Conservation (phyloP, 2,888 invertebrate species). For the Orthosia gracilis region DNA sequence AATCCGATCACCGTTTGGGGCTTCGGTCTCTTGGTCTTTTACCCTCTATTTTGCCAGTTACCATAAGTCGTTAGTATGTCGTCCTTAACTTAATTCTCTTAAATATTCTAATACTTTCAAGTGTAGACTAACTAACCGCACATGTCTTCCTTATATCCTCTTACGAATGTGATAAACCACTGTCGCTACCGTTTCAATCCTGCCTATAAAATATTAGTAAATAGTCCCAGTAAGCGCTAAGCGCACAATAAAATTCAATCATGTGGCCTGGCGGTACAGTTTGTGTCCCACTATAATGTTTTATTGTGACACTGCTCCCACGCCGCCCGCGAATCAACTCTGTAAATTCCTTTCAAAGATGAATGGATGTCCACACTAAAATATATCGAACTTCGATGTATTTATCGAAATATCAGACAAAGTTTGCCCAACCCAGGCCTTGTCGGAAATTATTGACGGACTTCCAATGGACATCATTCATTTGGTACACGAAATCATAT, state of each 20-base stretch:
- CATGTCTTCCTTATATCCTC: constrained; percentile 15
- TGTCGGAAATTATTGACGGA: constrained; percentile 64
- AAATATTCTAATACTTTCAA: background rate
- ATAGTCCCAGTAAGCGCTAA: constrained; percentile 77
- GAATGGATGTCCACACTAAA: constrained; percentile 71
- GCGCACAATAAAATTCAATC: constrained; percentile 89
- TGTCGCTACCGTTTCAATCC: constrained; percentile 62
- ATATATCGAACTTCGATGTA: constrained; percentile 43
- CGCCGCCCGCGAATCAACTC: constrained; percentile 78
- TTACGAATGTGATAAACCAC: constrained; percentile 47
- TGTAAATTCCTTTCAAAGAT: constrained; percentile 71
- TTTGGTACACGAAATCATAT: constrained; percentile 58
- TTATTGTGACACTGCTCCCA: constrained; percentile 89
- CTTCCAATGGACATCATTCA: constrained; percentile 49
- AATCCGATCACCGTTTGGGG: too few relatives aligned
- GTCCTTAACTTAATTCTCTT: background rate
- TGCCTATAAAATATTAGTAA: constrained; percentile 68
- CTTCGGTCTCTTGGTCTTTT: too few relatives aligned
- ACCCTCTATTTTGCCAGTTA: too few relatives aligned
- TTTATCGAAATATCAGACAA: constrained; percentile 17
- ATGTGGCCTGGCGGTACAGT: constrained; percentile 81
- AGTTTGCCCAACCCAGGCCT: constrained; percentile 48
- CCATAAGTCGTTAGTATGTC: too few relatives aligned
- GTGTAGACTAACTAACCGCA: background rate
- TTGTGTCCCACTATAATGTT: constrained; percentile 82